A percentile compares a stretch with the other conserved stretches of the same genome.
Conservation (phyloP, 2,797 vertebrate species). For the Tympanoctomys barrerae region DNA sequence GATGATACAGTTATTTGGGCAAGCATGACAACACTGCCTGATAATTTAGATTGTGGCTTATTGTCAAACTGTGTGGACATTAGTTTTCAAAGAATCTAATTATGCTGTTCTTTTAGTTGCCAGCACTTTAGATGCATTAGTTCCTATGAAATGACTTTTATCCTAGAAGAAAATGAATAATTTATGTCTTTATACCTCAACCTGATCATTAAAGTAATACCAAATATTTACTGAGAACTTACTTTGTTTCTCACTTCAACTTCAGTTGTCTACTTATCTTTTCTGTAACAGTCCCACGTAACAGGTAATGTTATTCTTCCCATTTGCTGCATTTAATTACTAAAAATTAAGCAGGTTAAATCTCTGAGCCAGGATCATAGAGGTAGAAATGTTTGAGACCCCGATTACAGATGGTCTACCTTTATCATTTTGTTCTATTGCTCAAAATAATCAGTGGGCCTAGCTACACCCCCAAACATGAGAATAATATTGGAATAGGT, state of each 20-base stretch:
- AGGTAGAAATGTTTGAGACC: neutral
- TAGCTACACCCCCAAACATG: neutral
- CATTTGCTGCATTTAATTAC: neutral
- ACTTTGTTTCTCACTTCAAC: conserved; percentile 22
- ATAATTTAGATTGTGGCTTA: conserved; percentile 29
- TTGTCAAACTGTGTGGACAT: conserved; percentile 18
- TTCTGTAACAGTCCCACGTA: neutral
- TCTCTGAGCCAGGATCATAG: neutral
- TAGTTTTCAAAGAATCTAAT: conserved; percentile 45
- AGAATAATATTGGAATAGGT: neutral
- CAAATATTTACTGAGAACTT: conserved; percentile 32
- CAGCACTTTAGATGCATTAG: conserved; percentile 29
- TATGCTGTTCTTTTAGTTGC: conserved; percentile 46
- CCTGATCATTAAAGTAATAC: neutral
- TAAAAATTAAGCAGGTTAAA: neutral
- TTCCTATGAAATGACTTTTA: conserved; percentile 49
- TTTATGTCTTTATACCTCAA: neutral
- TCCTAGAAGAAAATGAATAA: conserved; percentile 16
- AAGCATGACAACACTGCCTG: neutral
- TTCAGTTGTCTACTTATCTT: neutral
- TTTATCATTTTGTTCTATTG: neutral
- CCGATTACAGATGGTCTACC: neutral
- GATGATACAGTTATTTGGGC: neutral
- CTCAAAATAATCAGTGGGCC: neutral
- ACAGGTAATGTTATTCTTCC: neutral